Evolutionary conservation across 2,797 vertebrate species (phyloP).

Genomic region (Huso huso): DNA sequence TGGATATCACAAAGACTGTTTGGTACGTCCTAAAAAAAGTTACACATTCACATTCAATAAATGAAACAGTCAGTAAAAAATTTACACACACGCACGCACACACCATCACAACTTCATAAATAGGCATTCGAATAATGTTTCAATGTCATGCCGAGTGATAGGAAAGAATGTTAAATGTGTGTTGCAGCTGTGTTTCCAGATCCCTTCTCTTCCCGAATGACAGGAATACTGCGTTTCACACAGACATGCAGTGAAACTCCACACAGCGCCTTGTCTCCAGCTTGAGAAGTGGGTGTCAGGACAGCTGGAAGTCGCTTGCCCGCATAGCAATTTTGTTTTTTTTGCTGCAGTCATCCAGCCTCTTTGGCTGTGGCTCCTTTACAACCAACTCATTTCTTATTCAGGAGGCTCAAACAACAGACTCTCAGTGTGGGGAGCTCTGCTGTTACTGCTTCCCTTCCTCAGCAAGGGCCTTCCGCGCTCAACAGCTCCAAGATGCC

Average conservation of each 20-base stretch:
- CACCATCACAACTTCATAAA: background rate
- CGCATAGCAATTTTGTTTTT: background rate
- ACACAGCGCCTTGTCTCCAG: too few relatives aligned
- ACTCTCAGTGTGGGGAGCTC: background rate
- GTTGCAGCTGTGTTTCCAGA: background rate
- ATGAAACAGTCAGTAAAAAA: too few relatives aligned
- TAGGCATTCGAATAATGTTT: background rate
- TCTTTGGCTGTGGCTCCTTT: background rate
- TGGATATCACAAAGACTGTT: too few relatives aligned
- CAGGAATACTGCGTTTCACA: background rate
- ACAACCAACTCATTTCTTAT: background rate
- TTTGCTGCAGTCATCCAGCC: background rate
- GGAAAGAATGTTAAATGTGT: conserved; percentile 1
- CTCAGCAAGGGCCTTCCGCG: too few relatives aligned
- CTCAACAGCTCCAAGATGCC: too few relatives aligned
- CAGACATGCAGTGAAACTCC: background rate
- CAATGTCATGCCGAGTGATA: background rate
- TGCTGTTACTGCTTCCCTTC: background rate
- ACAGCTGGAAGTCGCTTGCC: background rate
- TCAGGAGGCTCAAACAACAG: background rate
- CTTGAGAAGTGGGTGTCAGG: background rate
- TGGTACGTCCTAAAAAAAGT: too few relatives aligned
- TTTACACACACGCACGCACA: too few relatives aligned
- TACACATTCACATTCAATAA: too few relatives aligned
- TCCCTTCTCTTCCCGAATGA: background rate